These are phyloP conservation scores for Synanthedon myopaeformis DNA, from an alignment of 2,888 invertebrate species.

Conservation along the genomic window DNA sequence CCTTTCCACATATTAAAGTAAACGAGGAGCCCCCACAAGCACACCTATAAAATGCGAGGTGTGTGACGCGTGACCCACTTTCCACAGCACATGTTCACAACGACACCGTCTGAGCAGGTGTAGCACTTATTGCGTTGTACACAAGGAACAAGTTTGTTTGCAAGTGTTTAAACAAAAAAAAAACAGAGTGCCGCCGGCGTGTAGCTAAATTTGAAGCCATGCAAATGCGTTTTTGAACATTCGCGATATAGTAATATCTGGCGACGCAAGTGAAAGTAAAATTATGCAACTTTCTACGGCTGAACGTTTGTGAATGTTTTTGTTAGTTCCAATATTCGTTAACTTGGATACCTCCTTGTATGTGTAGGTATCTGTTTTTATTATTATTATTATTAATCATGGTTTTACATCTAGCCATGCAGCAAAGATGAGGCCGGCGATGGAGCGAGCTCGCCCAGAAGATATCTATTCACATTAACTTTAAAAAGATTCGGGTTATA, in stretches of 20 bases:
- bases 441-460: no score
- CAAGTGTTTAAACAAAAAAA: constrained; percentile 12
- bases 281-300: constrained; percentile 66
- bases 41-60: constrained; percentile 58
- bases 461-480: no score
- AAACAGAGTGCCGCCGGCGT: constrained; percentile 28
- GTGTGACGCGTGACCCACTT: constrained; percentile 65
- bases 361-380: no score
- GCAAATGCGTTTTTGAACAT: constrained; percentile 50
- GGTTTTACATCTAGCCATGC: no score
- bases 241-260: constrained; percentile 49
- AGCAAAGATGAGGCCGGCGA: no score
- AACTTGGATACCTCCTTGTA: no score
- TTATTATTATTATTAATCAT: no score
- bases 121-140: constrained; percentile 23
- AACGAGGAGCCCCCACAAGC: constrained; percentile 45
- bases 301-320: constrained; percentile 11
- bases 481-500: no score
- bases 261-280: constrained; percentile 55
- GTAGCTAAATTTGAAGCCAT: constrained; percentile 38
- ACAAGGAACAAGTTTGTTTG: constrained; percentile 34
- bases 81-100: constrained; percentile 54
- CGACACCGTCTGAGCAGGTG: constrained; percentile 26
- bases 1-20: constrained; percentile 27
- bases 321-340: background rate